Evolutionary conservation across 2,888 invertebrate species (phyloP).

Genomic region (Dynastes tityus): DNA sequence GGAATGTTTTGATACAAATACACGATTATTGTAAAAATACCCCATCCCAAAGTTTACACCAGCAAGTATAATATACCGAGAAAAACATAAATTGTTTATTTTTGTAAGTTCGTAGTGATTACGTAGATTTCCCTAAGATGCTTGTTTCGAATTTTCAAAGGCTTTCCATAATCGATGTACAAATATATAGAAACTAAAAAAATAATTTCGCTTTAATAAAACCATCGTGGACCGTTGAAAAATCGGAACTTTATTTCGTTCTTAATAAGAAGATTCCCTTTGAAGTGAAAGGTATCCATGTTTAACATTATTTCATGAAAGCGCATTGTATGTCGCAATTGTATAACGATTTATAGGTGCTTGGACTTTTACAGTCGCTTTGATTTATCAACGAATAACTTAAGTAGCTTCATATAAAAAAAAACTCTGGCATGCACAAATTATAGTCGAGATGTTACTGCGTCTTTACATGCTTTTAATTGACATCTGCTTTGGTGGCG

Average conservation of each 20-base stretch:
- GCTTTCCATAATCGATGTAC: background rate
- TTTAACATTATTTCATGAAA: too few relatives aligned
- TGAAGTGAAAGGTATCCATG: too few relatives aligned
- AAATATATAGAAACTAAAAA: too few relatives aligned
- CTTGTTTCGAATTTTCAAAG: background rate
- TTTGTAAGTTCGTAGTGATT: slow-evolving; percentile 3
- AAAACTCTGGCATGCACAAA: background rate
- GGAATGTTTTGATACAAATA: too few relatives aligned
- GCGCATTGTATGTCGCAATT: background rate
- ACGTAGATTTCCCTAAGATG: background rate
- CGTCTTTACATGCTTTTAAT: slow-evolving; percentile 7
- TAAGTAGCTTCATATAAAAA: background rate
- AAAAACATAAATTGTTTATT: background rate
- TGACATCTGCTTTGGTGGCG: background rate
- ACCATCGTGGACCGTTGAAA: too few relatives aligned
- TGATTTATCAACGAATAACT: slow-evolving; percentile 28
- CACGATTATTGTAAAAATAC: background rate
- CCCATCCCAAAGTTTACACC: background rate
- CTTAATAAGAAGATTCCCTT: too few relatives aligned
- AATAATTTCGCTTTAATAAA: too few relatives aligned
- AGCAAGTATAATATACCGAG: background rate
- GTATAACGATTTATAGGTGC: background rate
- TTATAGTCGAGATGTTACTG: background rate
- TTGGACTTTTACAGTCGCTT: background rate
- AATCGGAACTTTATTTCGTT: too few relatives aligned